Percentiles rank a stretch among this genome's conserved stretches.
These are phyloP conservation scores for Aphodius sticticus DNA, from an alignment of 2,888 invertebrate genomes.

Conservation along the genomic window DNA sequence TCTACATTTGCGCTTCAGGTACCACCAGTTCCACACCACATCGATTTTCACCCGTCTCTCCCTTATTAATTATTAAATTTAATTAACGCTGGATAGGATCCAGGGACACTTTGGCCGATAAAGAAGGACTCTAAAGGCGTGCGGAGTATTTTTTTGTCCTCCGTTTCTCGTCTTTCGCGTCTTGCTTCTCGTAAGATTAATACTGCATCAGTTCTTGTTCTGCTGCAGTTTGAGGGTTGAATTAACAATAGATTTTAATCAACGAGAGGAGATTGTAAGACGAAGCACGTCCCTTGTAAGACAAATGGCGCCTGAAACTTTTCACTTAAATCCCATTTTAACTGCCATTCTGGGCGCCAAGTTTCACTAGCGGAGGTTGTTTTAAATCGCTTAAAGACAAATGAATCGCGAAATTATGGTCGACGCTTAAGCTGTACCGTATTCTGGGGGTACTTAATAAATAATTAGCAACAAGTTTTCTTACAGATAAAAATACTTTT, in stretches of 20 bases:
- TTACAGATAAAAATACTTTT: neutral
- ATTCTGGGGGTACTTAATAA: neutral
- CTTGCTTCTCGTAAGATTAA: neutral
- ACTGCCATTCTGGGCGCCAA: neutral
- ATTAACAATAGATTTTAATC: neutral
- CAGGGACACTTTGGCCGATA: neutral
- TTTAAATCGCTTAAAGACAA: neutral
- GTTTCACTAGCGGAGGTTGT: neutral
- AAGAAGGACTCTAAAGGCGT: neutral
- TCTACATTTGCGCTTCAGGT: conserved; percentile 4
- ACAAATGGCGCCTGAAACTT: neutral
- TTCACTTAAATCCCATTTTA: conserved; percentile 4
- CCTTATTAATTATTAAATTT: neutral
- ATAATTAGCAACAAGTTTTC: neutral
- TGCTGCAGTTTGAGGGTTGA: neutral
- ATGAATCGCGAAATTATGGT: neutral
- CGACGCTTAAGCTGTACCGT: neutral
- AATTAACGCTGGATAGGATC: neutral
- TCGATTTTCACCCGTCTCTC: neutral
- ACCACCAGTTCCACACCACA: neutral
- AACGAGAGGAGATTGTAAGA: neutral
- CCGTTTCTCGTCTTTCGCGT: neutral
- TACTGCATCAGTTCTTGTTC: neutral
- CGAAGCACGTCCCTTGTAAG: neutral
- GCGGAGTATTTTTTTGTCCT: neutral